Evolutionary conservation across 2,888 invertebrate species (phyloP).

Genomic region (Caenorhabditis sp.): DNA sequence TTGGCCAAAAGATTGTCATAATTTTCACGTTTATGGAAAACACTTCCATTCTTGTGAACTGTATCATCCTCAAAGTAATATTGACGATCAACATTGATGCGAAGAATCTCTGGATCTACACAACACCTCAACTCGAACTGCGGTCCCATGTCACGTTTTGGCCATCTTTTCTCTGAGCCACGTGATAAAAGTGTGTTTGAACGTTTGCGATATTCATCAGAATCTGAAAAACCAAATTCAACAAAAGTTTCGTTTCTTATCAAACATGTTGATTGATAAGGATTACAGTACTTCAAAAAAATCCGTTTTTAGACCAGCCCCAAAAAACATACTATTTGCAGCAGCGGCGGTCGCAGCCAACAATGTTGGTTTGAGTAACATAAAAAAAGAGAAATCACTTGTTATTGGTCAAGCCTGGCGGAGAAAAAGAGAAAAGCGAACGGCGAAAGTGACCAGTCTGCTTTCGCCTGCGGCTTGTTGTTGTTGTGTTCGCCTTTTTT

Average conservation of each 20-base stretch:
- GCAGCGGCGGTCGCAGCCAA: conserved; percentile 29
- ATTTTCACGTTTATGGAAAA: conserved; percentile 90
- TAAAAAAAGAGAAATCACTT: conserved; percentile 7
- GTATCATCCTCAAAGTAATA: conserved; percentile 51
- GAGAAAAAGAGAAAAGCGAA: not conserved
- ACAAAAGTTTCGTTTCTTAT: not conserved
- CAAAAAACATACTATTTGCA: conserved; percentile 3
- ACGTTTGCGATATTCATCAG: conserved; percentile 38
- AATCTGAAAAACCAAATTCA: conserved; percentile 34
- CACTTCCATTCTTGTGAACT: conserved; percentile 72
- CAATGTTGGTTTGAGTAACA: conserved; percentile 35
- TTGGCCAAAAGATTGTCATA: conserved; percentile 88
- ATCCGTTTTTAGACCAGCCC: too few relatives aligned
- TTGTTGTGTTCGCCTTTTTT: not conserved
- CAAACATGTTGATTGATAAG: too few relatives aligned
- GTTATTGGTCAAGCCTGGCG: not conserved
- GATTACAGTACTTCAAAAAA: too few relatives aligned
- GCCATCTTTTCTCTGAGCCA: conserved; percentile 37
- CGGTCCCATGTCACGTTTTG: conserved; percentile 40
- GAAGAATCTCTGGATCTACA: conserved; percentile 46
- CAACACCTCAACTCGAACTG: conserved; percentile 45
- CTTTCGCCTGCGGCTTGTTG: not conserved
- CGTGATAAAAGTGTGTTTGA: conserved; percentile 29
- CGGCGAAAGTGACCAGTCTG: not conserved
- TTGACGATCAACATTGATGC: conserved; percentile 48